Evolutionary conservation across 37 sponge, comb jelly and placozoan genomes (phyloP), one percentile per base, ranked within the genome.

Genomic region (Haliclona indistincta): DNA sequence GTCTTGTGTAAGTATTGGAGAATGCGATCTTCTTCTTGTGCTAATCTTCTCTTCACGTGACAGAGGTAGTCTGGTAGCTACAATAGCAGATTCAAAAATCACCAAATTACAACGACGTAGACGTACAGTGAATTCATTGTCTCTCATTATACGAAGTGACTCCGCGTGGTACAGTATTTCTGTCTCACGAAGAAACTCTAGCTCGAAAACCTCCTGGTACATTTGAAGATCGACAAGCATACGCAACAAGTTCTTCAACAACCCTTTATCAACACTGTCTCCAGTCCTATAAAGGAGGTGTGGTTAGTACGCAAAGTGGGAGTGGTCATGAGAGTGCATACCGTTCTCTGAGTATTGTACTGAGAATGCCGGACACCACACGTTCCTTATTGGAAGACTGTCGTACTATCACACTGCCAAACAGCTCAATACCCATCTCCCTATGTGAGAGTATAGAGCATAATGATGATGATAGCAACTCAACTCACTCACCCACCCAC

Each of bases 181-280:
- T 44, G 95, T 94, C 61, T 86, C 95, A 1, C 43, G 65, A 26
- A 94, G 81, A 42, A 94, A 94, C 35, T 74, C 79, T n/a, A 64
- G 38, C 67, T 94, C 95, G 91, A 94, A 94, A 29, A 73, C 66
- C 3, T 74, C 86, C 8, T 80, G 81, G 67, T 93, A 93, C 63
- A 93, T 49, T 68, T 93, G 97, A 4, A 93, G 71, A 72, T 93
- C 97, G 6, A 83, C 82, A 4, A 96, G 45, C 97, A 96, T 96
- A 43, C 87, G 81, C 23, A 93, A 45, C 11, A 96, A 62, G 34
- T 67, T 93, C 64, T 83, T 96, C 32, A 96, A 62, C 54, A 96
- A 56, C 0, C 76, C 61, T 25, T 86, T 56, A 54, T 96, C 88
- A 30, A 93, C 79, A 51, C 73, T 74, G 40, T 96, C 97, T 1